Evolutionary conservation across 1,140 invertebrate genomes (phyloP).

Genomic region (Anadara kagoshimensis): DNA sequence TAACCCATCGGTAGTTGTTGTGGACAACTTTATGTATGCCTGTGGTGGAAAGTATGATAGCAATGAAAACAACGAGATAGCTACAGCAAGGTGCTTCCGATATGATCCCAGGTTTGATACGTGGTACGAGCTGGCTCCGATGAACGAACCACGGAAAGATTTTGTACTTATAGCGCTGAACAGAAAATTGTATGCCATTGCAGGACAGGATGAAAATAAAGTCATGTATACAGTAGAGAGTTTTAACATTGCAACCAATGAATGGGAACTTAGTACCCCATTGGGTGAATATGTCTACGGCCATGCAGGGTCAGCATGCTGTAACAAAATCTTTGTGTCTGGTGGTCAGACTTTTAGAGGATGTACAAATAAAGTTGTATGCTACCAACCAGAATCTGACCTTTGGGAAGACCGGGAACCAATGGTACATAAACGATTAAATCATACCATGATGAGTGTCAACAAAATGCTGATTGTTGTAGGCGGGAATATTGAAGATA

Average conservation of each 20-base stretch:
- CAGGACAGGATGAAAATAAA: conserved; percentile 71
- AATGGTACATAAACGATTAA: conserved; percentile 65
- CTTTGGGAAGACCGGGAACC: conserved; percentile 63
- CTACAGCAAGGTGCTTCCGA: conserved; percentile 71
- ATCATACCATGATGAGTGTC: conserved; percentile 69
- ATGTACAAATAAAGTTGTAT: conserved; percentile 61
- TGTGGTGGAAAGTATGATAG: conserved; percentile 73
- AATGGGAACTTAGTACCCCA: conserved; percentile 68
- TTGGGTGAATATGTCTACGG: conserved; percentile 67
- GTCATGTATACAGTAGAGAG: conserved; percentile 71
- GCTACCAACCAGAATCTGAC: conserved; percentile 60
- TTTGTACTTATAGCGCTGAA: conserved; percentile 68
- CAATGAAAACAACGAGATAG: conserved; percentile 70
- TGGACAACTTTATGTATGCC: conserved; percentile 73
- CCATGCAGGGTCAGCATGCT: conserved; percentile 67
- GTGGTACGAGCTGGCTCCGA: conserved; percentile 72
- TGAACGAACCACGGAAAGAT: conserved; percentile 72
- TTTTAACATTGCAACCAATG: conserved; percentile 66
- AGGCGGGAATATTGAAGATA: conserved; percentile 70
- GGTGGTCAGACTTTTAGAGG: conserved; percentile 69
- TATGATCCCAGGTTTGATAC: conserved; percentile 72
- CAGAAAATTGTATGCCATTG: conserved; percentile 67
- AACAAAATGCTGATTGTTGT: conserved; percentile 62
- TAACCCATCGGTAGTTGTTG: conserved; percentile 70
- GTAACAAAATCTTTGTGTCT: conserved; percentile 64